A percentile compares a stretch with the other conserved stretches of the same genome.
phyloP scores from a whole-genome alignment of 2,888 invertebrate genomes.

The Hyppa rectilinea region DNA sequence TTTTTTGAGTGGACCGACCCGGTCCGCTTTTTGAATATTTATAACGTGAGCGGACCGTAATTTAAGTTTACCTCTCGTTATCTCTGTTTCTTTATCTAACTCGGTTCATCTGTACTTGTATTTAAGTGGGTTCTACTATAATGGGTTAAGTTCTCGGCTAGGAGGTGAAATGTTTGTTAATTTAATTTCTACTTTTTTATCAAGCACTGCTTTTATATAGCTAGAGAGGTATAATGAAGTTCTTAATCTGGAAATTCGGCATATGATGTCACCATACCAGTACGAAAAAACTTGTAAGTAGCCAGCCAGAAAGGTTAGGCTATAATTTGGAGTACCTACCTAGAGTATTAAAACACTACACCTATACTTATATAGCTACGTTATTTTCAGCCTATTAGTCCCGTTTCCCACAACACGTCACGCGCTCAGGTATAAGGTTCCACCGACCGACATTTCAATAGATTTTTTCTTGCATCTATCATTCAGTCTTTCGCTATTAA shows the following conservation, averaged over 20 bases:
- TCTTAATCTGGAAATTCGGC: neutral
- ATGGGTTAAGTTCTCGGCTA: slow-evolving; percentile 40
- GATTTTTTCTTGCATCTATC: slow-evolving; percentile 71
- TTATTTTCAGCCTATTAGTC: slow-evolving; percentile 53
- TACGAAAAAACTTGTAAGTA: neutral
- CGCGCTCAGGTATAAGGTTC: slow-evolving; percentile 66
- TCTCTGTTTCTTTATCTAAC: slow-evolving; percentile 83
- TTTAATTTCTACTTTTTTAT: slow-evolving; percentile 1
- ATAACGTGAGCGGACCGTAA: slow-evolving; percentile 86
- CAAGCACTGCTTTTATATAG: neutral
- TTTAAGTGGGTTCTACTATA: slow-evolving; percentile 61
- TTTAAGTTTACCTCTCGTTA: slow-evolving; percentile 87
- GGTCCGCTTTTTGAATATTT: slow-evolving; percentile 86
- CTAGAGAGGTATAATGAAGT: neutral
- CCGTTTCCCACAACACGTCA: slow-evolving; percentile 64
- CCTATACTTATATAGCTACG: neutral
- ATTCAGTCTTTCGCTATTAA: slow-evolving; percentile 66
- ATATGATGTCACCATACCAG: too few species aligned
- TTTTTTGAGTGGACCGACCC: slow-evolving; percentile 78
- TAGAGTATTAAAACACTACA: neutral
- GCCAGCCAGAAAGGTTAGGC: neutral
- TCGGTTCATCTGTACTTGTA: slow-evolving; percentile 69
- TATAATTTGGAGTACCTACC: neutral
- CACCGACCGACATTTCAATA: slow-evolving; percentile 64
- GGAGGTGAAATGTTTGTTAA: slow-evolving; percentile 27